Base-by-base conservation (phyloP, 2,797 vertebrate species). In the Ataeniobius toweri region DNA sequence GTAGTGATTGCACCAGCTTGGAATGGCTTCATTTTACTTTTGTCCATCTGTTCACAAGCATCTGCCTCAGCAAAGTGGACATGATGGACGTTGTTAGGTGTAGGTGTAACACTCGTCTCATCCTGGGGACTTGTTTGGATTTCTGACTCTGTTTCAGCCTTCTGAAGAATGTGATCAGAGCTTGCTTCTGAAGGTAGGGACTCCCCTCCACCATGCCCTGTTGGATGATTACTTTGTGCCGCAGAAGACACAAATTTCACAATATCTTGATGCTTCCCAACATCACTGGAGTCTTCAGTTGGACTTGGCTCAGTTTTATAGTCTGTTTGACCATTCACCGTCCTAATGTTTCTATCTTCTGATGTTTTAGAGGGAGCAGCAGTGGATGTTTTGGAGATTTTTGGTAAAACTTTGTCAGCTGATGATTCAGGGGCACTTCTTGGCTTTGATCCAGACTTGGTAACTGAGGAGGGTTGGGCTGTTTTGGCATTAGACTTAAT, bases 371-470 rank as follows among this genome's bases (percentile, higher is more conserved):
- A 92, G 56, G 93, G 82, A 86, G 89, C 7, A 80, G 93, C 86
- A 79, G 89, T 85, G 51, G 93, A 87, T 71, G 95, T 92, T 88
- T 92, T 96, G 82, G 93, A 93, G 69, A 90, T 83, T 86, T 95
- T 94, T 72, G 93, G 87, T 58, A 94, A 86, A 39, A 93, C 88
- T 91, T 96, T 98, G 76, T 91, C 90, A 39, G 76, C 68, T 63
- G 89, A 67, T 55, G 88, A 90, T 65, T 94, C 94, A 50, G 89
- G 55, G 73, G 82, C n/a, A 77, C 81, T 76, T 94, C 96, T 99
- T 0, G 83, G 93, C 92, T 97, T 98, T 1, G 83, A 76, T 77
- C 94, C 95, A 82, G 95, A 95, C 92, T 92, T 97, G 88, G 93
- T 94, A 61, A 82, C 83, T 22, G 91, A 50, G 20, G 86, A 80